These are phyloP conservation scores for Norana najaformis DNA, from an alignment of 2,888 invertebrate species.

Conservation along the genomic window DNA sequence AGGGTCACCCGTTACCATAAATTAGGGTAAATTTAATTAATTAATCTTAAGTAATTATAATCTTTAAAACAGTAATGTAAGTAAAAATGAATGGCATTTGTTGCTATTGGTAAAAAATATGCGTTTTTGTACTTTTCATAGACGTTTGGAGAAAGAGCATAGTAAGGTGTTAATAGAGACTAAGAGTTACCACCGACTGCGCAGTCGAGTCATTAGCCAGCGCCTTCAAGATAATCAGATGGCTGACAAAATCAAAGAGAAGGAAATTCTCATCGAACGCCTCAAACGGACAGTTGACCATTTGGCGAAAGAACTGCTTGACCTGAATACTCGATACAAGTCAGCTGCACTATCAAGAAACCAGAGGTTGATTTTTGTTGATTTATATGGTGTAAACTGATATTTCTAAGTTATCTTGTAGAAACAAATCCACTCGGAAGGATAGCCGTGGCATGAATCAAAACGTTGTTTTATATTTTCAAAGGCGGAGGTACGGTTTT, in stretches of 20 bases:
- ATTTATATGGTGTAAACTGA: neutral
- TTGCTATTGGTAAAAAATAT: too few species aligned
- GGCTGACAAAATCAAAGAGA: neutral
- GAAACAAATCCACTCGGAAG: too few species aligned
- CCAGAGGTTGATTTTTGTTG: neutral
- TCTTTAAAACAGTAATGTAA: too few species aligned
- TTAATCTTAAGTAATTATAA: too few species aligned
- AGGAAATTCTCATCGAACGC: neutral
- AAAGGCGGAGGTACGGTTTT: too few species aligned
- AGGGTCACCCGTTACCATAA: too few species aligned
- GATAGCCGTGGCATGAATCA: too few species aligned
- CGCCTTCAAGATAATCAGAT: neutral
- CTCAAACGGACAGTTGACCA: neutral
- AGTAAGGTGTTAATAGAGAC: neutral
- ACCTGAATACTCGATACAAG: neutral
- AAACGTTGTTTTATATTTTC: too few species aligned
- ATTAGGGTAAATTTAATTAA: too few species aligned
- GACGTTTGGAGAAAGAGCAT: neutral
- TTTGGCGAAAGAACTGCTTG: neutral
- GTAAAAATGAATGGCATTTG: too few species aligned
- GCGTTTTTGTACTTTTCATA: neutral
- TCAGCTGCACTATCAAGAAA: neutral
- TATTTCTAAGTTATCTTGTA: too few species aligned
- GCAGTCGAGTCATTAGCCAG: neutral
- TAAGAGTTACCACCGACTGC: neutral